Base-by-base conservation (phyloP, 2,888 invertebrate species). In the Andrena fulva region DNA sequence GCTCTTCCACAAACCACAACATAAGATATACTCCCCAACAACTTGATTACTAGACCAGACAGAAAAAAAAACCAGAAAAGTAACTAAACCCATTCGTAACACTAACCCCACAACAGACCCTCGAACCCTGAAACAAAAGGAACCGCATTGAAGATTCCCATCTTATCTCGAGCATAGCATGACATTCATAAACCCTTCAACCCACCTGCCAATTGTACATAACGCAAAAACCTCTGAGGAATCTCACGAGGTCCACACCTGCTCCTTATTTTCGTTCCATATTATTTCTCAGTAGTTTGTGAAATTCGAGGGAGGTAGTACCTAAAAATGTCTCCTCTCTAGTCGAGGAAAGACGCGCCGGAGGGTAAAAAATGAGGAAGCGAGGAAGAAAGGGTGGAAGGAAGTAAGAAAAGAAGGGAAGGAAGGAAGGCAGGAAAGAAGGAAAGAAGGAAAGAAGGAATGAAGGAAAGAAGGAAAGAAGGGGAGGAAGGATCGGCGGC, bases 171-270 rank as follows among this genome's bases (percentile, higher is more conserved):
- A 48, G 1, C 27, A 31, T 7, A 24, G 24, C 70, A 29, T 16
- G 42, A 69, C 56, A 56, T 59, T 12, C 69, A 42, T 73, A 29
- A 60, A 2, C 29, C 10, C 2, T 10, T 24, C 31, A 48, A 59
- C 33, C 56, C 85, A 86, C 66, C 77, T 86, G 83, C 81, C 83
- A 78, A 81, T 77, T 72, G 35, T 27, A n/a, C 64, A 50, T 31
- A 29, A 42, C 50, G 29, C 33, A 70, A 72, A 80, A 78, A 76
- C 59, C 29, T 31, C 59, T 7, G 24, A 29, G 27, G 33, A 56
- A 24, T 56, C 27, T 20, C 5, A 7, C 8, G 16, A 33, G 12
- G 16, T 31, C 60, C 35, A 35, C 83, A 78, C 68, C 80, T 83
- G 80, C 71, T 64, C 54, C 52, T 42, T 64, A 59, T 31, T 62